phyloP scores from a whole-genome alignment of 2,797 vertebrate species.

The Sebastes steindachneri region DNA sequence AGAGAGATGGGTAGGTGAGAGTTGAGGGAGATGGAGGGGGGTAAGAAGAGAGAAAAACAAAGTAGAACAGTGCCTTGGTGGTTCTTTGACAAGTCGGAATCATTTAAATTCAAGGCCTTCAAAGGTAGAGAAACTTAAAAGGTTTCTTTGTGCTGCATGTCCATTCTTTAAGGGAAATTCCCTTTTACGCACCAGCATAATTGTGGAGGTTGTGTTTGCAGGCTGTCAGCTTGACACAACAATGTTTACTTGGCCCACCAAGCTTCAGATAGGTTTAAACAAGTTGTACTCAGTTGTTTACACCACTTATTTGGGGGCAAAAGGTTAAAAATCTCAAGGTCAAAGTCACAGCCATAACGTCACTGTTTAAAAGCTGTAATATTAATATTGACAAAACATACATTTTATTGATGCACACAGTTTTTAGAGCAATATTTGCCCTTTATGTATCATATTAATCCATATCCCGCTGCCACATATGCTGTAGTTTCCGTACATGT shows the following conservation, averaged over 20 bases:
- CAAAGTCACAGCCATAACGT: not conserved
- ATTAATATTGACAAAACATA: not conserved
- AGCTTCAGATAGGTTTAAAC: not conserved
- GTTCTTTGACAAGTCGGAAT: slow-evolving; percentile 14
- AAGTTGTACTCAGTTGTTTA: slow-evolving; percentile 1
- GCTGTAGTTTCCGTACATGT: not conserved
- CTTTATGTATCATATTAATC: not conserved
- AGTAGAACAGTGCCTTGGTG: not conserved
- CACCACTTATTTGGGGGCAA: not conserved
- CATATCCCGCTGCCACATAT: not conserved
- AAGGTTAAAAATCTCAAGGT: not conserved
- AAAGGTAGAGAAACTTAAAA: slow-evolving; percentile 5
- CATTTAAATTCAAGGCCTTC: slow-evolving; percentile 13
- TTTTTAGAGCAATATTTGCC: not conserved
- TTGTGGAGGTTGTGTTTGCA: not conserved
- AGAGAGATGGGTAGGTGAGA: slow-evolving; percentile 30
- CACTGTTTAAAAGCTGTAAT: not conserved
- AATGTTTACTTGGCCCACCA: not conserved
- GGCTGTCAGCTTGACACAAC: not conserved
- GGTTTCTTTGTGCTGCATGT: not conserved
- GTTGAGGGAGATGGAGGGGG: not conserved
- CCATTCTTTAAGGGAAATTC: slow-evolving; percentile 11
- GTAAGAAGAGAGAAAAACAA: not conserved
- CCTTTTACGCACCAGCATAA: slow-evolving; percentile 5
- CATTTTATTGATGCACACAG: not conserved